Conservation (phyloP, 2,797 vertebrate species). For the Apogon hyalosoma region DNA sequence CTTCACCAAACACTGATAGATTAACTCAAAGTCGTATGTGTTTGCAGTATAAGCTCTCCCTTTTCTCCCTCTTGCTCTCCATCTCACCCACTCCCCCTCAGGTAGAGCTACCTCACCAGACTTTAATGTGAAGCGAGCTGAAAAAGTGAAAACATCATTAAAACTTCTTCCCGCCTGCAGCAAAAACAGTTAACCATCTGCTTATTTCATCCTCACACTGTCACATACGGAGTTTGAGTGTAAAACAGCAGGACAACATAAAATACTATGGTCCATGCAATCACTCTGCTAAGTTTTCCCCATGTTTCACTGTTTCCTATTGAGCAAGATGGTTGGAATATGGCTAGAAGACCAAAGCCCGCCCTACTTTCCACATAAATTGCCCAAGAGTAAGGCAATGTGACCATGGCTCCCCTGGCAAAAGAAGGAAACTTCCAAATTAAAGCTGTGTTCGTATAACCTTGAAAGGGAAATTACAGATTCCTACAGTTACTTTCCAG, state of each 20-base stretch:
- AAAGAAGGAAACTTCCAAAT: slow-evolving; percentile 21
- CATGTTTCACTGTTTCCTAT: slow-evolving; percentile 73
- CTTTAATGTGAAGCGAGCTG: background rate
- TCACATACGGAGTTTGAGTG: slow-evolving; percentile 21
- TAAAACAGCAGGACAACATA: slow-evolving; percentile 25
- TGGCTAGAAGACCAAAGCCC: slow-evolving; percentile 41
- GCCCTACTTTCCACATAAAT: slow-evolving; percentile 66
- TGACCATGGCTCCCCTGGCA: slow-evolving; percentile 10
- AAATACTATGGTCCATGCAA: slow-evolving; percentile 13
- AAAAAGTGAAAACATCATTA: slow-evolving; percentile 50
- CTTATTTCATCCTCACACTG: slow-evolving; percentile 28
- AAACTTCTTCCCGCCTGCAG: slow-evolving; percentile 24
- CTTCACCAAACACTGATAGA: slow-evolving; percentile 63
- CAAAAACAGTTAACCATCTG: slow-evolving; percentile 59
- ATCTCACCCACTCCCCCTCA: background rate
- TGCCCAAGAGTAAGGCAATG: slow-evolving; percentile 24
- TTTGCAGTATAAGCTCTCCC: slow-evolving; percentile 18
- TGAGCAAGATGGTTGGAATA: slow-evolving; percentile 36
- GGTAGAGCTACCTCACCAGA: slow-evolving; percentile 27
- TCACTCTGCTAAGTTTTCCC: slow-evolving; percentile 53
- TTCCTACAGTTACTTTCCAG: slow-evolving; percentile 13
- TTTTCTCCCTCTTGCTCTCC: background rate
- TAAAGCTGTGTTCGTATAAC: slow-evolving; percentile 25
- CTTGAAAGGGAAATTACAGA: background rate
- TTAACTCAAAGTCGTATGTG: slow-evolving; percentile 43